Evolutionary conservation across 2,888 invertebrate species (phyloP).

Genomic region (Cepaea hortensis): DNA sequence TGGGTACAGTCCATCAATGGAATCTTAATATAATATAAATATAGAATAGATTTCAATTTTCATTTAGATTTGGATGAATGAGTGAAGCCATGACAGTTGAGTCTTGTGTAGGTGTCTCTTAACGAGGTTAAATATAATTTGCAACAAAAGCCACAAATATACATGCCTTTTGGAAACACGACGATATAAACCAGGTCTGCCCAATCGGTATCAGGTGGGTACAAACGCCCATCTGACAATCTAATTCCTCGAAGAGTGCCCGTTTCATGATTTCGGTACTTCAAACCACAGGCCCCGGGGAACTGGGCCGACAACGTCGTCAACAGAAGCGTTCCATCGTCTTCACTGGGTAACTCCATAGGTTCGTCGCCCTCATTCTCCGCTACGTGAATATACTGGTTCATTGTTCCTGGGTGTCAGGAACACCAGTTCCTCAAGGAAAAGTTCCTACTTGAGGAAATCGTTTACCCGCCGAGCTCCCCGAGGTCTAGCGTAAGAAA

Average conservation of each 20-base stretch:
- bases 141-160: neutral
- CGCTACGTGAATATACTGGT: constrained; percentile 89
- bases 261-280: constrained; percentile 92
- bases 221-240: constrained; percentile 91
- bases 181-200: constrained; percentile 83
- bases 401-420: constrained; percentile 65
- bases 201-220: constrained; percentile 94
- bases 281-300: constrained; percentile 97
- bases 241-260: constrained; percentile 78
- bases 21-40: too few relatives aligned
- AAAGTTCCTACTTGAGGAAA: constrained; percentile 47
- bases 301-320: constrained; percentile 98
- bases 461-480: constrained; percentile 62
- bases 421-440: constrained; percentile 48
- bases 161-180: constrained; percentile 80
- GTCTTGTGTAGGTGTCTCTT: too few relatives aligned
- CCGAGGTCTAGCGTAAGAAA: constrained; percentile 65
- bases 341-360: constrained; percentile 96
- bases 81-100: too few relatives aligned
- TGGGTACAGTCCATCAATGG: too few relatives aligned
- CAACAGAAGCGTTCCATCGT: constrained; percentile 92
- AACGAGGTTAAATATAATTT: too few relatives aligned
- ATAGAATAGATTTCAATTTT: too few relatives aligned
- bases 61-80: too few relatives aligned
- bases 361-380: constrained; percentile 95